Evolutionary conservation across 2,888 invertebrate genomes (phyloP), one percentile per base, ranked within the genome.

Genomic region (Tetheella fluctuosa): DNA sequence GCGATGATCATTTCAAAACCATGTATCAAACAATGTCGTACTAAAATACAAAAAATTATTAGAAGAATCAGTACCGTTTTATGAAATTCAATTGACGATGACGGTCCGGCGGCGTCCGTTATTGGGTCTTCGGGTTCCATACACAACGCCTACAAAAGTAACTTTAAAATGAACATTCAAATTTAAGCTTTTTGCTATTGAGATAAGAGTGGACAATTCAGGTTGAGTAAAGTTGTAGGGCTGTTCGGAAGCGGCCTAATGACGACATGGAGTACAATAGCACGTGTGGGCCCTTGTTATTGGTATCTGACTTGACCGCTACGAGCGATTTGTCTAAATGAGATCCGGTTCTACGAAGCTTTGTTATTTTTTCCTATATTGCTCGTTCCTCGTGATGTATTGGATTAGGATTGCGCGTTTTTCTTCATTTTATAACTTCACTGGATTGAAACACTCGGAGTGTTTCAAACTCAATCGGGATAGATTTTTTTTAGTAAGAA

Each of bases 281-380:
- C 89, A 90, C 85, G 85, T 85, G 86, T 86, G 85, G 80, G 64
- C 84, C 88, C 91, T 91, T 92, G 87, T 91, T 92, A 91, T 91
- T 91, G 91, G 90, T 90, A 89, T 91, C 91, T 89, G 91, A 89
- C 89, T 88, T 91, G 90, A 91, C 91, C 91, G 91, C 91, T 89
- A 91, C 89, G 84, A 90, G 86, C 90, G 91, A 92, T 92, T 92
- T 91, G 92, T 92, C 91, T 89, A 91, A 91, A 92, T 91, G 91
- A 92, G 91, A 91, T 91, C 91, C 92, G 91, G 90, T 84, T 70
- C 71, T 68, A 73, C 74, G 75, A 77, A 74, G 86, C 88, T 89
- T 90, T 90, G 89, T 91, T 86, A 86, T 88, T 84, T 85, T 82
- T 73, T 68, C 65, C 64, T 74, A 74, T 70, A 69, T 73, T 71